Evolutionary conservation across 2,888 invertebrate species (phyloP).

Genomic region (Argyresthia goedartella): DNA sequence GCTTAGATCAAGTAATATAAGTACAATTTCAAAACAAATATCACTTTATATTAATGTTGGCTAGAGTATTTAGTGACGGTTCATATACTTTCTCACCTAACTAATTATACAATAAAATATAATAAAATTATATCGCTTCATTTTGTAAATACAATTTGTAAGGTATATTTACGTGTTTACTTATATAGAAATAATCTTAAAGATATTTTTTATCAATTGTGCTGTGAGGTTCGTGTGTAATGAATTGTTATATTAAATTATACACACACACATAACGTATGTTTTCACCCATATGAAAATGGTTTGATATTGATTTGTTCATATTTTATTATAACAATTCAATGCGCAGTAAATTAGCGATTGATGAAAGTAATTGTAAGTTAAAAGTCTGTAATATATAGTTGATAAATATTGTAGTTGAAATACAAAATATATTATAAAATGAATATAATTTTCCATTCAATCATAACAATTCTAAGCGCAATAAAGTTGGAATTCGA

Average conservation of each 20-base stretch:
- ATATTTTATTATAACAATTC: constrained; percentile 27
- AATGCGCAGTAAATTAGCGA: constrained; percentile 41
- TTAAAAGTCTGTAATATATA: constrained; percentile 67
- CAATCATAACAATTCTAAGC: constrained; percentile 61
- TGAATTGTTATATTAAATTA: constrained; percentile 33
- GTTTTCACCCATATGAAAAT: neutral
- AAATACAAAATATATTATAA: constrained; percentile 68
- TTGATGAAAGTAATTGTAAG: constrained; percentile 61
- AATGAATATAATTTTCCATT: constrained; percentile 70
- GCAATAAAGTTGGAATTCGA: constrained; percentile 31
- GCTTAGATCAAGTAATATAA: no score
- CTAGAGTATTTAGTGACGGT: neutral
- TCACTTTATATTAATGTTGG: neutral
- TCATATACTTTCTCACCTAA: constrained; percentile 26
- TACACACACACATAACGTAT: neutral
- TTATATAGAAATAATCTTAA: constrained; percentile 65
- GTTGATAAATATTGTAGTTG: constrained; percentile 67
- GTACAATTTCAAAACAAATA: no score
- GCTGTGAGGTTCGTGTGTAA: constrained; percentile 49
- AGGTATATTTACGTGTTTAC: constrained; percentile 66
- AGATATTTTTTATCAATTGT: constrained; percentile 71
- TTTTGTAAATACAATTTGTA: constrained; percentile 67
- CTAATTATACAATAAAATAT: constrained; percentile 27
- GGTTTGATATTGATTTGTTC: neutral
- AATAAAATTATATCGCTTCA: constrained; percentile 50